Percentiles rank a stretch among this genome's conserved stretches.
Evolutionary conservation across 1,140 invertebrate genomes (phyloP).

Genomic region (Orius laevigatus): DNA sequence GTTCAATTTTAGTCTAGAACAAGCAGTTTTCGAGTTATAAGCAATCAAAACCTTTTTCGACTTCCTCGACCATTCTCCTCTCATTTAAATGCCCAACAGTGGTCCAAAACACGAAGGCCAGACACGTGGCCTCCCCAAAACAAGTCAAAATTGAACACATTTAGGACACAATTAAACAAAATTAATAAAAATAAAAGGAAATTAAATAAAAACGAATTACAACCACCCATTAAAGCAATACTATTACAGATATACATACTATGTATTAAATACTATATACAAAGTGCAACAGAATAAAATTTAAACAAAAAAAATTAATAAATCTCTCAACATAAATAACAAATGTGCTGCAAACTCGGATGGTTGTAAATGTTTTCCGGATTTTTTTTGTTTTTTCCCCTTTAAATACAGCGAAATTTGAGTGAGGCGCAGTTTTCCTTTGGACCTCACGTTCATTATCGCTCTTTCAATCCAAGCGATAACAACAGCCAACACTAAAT

Average conservation of each 20-base stretch:
- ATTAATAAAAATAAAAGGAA: background rate
- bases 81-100: too few species aligned
- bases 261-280: constrained; percentile 2
- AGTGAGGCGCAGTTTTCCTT: background rate
- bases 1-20: too few species aligned
- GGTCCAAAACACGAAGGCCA: too few species aligned
- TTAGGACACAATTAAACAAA: background rate
- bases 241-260: constrained; percentile 1
- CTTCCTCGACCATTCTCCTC: too few species aligned
- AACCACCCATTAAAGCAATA: constrained; percentile 9
- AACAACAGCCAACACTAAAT: constrained; percentile 19
- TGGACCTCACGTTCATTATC: constrained; percentile 11
- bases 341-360: constrained; percentile 2
- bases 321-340: constrained; percentile 1
- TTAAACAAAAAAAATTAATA: background rate
- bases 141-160: constrained; percentile 6
- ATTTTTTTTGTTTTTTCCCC: background rate
- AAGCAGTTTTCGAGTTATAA: too few species aligned
- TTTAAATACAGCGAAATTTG: background rate
- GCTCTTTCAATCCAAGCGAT: constrained; percentile 10
- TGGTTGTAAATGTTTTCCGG: background rate
- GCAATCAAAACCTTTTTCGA: too few species aligned
- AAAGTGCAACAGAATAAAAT: constrained; percentile 9
- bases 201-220: constrained; percentile 4
- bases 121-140: background rate